Percentiles rank a stretch among this genome's conserved stretches.
Conservation (phyloP, 37 sponge, comb jelly and placozoan species). For the Tethya wilhelma region DNA sequence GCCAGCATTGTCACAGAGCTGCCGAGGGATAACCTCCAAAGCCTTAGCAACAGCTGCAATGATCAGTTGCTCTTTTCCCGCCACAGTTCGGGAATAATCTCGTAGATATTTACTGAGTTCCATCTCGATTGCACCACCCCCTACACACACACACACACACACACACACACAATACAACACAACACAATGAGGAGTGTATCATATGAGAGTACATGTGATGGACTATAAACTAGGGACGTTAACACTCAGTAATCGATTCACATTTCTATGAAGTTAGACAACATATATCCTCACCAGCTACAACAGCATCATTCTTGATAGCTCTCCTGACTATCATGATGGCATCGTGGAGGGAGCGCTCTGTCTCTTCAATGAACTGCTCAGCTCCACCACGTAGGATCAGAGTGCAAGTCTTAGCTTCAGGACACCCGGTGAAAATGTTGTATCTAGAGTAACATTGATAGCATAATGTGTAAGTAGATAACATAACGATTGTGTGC, state of each 20-base stretch:
- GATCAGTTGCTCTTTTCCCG: constrained; percentile 98
- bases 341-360: constrained; percentile 99
- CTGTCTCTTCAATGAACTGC: constrained; percentile 99
- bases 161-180: neutral
- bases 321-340: constrained; percentile 99
- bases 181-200: neutral
- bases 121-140: constrained; percentile 99
- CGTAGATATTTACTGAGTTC: constrained; percentile 93
- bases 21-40: constrained; percentile 95
- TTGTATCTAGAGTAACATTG: constrained; percentile 79
- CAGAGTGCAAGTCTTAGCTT: constrained; percentile 97
- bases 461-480: neutral
- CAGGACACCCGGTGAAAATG: constrained; percentile 92
- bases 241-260: no score
- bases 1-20: constrained; percentile 99
- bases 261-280: no score
- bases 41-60: constrained; percentile 95
- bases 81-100: constrained; percentile 87
- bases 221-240: no score
- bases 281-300: constrained; percentile 71
- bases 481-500: no score
- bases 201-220: no score
- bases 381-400: constrained; percentile 98
- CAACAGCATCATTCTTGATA: constrained; percentile 96
- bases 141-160: constrained; percentile 27